A percentile compares a stretch with the other conserved stretches of the same genome.
phyloP scores from a whole-genome alignment of 2,888 invertebrate species.

The Smittia aterrima region DNA sequence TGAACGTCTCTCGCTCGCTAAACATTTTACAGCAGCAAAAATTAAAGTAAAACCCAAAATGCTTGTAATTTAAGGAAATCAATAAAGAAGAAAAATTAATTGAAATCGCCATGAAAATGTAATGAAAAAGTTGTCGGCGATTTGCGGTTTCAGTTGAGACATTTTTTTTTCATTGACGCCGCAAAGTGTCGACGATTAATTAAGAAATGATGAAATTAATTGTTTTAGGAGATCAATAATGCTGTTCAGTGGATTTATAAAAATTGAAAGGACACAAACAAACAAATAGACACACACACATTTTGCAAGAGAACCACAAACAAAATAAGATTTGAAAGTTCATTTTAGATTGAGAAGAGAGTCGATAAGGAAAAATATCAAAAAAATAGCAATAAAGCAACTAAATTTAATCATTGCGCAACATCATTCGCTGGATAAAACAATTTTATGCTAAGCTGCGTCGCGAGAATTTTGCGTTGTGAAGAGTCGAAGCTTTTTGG shows the following conservation, averaged over 20 bases:
- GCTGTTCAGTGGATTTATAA: background rate
- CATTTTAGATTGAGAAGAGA: background rate
- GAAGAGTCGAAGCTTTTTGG: too few species aligned
- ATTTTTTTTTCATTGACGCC: background rate
- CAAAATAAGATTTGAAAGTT: background rate
- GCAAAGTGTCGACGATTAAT: background rate
- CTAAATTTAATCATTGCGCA: too few species aligned
- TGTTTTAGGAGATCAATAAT: background rate
- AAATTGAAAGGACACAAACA: background rate
- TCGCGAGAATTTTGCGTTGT: too few species aligned
- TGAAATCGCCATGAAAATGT: background rate
- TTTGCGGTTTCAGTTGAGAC: background rate
- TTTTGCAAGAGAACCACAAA: background rate
- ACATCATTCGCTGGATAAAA: too few species aligned
- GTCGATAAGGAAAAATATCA: too few species aligned
- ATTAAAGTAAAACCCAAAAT: background rate
- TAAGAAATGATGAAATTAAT: background rate
- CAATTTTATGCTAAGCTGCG: too few species aligned
- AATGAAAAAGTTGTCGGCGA: background rate
- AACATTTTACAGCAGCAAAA: background rate
- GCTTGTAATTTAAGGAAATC: slow-evolving; percentile 17
- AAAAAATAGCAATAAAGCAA: too few species aligned
- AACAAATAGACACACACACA: background rate
- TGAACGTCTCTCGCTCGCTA: background rate
- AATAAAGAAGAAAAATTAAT: slow-evolving; percentile 8